phyloP scores from a whole-genome alignment of 2,113 vertebrate species.

The Uropsilus gracilis region DNA sequence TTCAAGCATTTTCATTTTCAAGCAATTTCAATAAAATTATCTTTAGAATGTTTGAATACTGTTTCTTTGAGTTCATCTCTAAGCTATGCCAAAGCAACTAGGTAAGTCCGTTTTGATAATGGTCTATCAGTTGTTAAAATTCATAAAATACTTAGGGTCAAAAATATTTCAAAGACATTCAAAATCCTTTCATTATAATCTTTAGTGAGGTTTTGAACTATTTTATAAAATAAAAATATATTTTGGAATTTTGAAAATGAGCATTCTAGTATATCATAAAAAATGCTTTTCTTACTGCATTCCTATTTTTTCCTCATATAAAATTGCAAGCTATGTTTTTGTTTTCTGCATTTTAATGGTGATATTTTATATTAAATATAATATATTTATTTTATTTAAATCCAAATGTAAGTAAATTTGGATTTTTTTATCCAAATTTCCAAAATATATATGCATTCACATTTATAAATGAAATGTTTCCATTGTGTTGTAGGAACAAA shows the following conservation, averaged over 20 bases:
- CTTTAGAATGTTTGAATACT: neutral
- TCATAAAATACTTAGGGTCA: neutral
- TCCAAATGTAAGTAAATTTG: too few species aligned
- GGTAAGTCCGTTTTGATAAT: neutral
- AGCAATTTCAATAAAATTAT: neutral
- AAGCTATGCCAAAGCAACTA: neutral
- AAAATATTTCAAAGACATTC: neutral
- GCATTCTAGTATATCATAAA: neutral
- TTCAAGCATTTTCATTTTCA: neutral
- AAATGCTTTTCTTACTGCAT: neutral
- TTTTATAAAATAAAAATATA: neutral
- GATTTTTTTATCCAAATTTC: neutral
- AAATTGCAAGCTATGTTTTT: neutral
- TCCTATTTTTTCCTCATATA: neutral
- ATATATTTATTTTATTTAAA: too few species aligned
- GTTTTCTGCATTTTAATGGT: neutral
- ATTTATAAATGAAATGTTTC: neutral
- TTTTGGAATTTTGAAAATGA: conserved; percentile 2
- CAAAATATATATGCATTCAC: neutral
- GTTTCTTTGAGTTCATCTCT: neutral
- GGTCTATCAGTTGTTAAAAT: neutral
- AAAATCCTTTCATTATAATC: neutral
- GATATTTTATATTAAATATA: neutral
- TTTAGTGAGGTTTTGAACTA: neutral
- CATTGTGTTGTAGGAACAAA: neutral